These are phyloP conservation scores for Argyrosomus japonicus DNA, from an alignment of 2,113 vertebrate species.

Conservation along the genomic window DNA sequence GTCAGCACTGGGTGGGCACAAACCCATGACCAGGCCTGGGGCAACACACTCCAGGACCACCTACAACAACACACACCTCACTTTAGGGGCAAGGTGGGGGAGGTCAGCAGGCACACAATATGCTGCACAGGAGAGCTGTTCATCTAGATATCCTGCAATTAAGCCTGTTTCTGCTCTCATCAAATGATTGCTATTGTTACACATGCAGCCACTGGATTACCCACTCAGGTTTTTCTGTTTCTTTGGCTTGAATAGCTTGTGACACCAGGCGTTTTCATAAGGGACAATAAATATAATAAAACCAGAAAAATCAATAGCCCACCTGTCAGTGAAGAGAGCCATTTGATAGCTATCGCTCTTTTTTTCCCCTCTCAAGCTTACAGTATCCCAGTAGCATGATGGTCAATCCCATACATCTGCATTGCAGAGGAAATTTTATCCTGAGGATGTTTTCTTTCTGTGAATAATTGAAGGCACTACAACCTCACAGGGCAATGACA, in stretches of 20 bases:
- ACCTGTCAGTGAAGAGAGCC: constrained; percentile 35
- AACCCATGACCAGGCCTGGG: constrained; percentile 54
- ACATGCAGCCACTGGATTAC: constrained; percentile 4
- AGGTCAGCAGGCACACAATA: constrained; percentile 40
- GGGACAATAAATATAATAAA: constrained; percentile 41
- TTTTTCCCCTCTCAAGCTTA: constrained; percentile 22
- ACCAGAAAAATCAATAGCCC: constrained; percentile 45
- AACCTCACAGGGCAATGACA: constrained; percentile 60
- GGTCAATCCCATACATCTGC: constrained; percentile 71
- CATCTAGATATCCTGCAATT: constrained; percentile 4
- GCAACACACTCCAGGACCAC: constrained; percentile 46
- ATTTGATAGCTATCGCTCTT: constrained; percentile 15
- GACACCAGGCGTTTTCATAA: constrained; percentile 25
- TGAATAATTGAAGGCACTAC: constrained; percentile 73
- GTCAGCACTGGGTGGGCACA: constrained; percentile 73
- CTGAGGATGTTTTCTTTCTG: constrained; percentile 60
- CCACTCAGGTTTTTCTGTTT: constrained; percentile 6
- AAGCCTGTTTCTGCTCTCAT: constrained; percentile 11
- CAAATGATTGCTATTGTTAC: not conserved
- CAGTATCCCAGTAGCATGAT: constrained; percentile 25
- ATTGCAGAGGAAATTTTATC: constrained; percentile 74
- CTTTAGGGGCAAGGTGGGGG: constrained; percentile 35
- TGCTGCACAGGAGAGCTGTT: constrained; percentile 21
- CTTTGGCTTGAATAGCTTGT: constrained; percentile 10
- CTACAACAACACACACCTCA: constrained; percentile 32